Base-by-base conservation (phyloP, 2,888 invertebrate species). In the Junonia oenone region DNA sequence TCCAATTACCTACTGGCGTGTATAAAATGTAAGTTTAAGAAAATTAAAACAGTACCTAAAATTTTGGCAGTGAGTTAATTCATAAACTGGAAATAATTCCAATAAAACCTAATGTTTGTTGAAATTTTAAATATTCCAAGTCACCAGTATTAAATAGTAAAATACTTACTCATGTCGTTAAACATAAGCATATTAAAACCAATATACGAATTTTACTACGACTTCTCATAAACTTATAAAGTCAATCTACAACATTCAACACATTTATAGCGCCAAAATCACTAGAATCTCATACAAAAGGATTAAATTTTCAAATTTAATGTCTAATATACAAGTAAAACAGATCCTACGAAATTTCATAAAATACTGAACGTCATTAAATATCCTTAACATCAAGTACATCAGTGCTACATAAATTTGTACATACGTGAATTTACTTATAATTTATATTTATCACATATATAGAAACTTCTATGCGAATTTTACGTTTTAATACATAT, bases 391-490 rank as follows among this genome's bases (percentile, higher is more conserved):
- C 40, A 58, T 63, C 64, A 66, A 59, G 66, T 70, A 68, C 66
- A 69, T 65, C 67, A 65, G 64, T 69, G 70, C 69, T 73, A 70
- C 61, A 68, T 68, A 66, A 64, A 64, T 70, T 73, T 81, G 75
- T 80, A 80, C 76, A 76, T 71, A 66, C 67, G 69, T 76, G 72
- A 66, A 68, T 70, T 69, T 63, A 69, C 59, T 64, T 65, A 67
- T 68, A 72, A 48, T 68, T 71, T 64, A 67, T 65, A 65, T 67
- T 69, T 76, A 78, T 76, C 77, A 76, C 76, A 73, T 74, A 62
- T 56, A 61, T 65, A 67, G 63, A 66, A 65, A 66, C 64, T 68
- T 69, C 64, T 72, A 69, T 61, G 69, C 67, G 57, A 63, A 66
- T 64, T 67, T 67, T 63, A 58, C 50, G 45, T 59, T 37, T 46